Percentiles rank a stretch among this genome's conserved stretches.
These are phyloP conservation scores for Spizaetus ornatus DNA, from an alignment of 2,113 vertebrate genomes.

Conservation along the genomic window DNA sequence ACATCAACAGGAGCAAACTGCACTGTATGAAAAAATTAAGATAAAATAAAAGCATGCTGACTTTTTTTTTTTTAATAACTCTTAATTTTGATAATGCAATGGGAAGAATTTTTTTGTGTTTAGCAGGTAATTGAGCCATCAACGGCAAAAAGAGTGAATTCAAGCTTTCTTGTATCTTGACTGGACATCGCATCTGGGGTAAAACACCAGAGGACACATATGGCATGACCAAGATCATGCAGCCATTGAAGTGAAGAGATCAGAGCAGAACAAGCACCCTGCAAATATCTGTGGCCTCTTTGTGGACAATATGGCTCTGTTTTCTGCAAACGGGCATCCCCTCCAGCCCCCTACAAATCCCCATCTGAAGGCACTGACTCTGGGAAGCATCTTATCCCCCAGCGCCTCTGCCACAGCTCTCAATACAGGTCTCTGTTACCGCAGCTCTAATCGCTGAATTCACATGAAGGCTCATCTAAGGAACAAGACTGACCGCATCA, in stretches of 20 bases:
- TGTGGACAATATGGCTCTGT: conserved; percentile 23
- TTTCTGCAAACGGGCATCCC: neutral
- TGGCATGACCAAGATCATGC: neutral
- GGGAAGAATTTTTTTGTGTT: neutral
- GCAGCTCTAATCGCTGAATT: neutral
- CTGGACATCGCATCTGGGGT: neutral
- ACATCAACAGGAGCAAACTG: neutral
- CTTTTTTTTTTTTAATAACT: neutral
- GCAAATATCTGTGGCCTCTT: neutral
- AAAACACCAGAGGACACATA: neutral
- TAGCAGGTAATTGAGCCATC: neutral
- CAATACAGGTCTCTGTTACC: neutral
- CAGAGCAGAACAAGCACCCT: neutral
- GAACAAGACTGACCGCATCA: neutral
- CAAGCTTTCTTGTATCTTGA: neutral
- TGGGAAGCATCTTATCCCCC: neutral
- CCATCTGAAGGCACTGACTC: neutral
- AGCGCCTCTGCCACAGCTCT: neutral
- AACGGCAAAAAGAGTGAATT: neutral
- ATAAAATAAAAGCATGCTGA: rapidly evolving
- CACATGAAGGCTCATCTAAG: neutral
- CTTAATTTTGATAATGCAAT: rapidly evolving
- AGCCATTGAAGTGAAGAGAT: conserved; percentile 7
- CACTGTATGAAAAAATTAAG: rapidly evolving
- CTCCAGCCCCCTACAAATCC: neutral